Percentiles rank a stretch among this genome's conserved stretches.
Evolutionary conservation across 2,113 vertebrate species (phyloP).

Genomic region (Rhipidura dahli): DNA sequence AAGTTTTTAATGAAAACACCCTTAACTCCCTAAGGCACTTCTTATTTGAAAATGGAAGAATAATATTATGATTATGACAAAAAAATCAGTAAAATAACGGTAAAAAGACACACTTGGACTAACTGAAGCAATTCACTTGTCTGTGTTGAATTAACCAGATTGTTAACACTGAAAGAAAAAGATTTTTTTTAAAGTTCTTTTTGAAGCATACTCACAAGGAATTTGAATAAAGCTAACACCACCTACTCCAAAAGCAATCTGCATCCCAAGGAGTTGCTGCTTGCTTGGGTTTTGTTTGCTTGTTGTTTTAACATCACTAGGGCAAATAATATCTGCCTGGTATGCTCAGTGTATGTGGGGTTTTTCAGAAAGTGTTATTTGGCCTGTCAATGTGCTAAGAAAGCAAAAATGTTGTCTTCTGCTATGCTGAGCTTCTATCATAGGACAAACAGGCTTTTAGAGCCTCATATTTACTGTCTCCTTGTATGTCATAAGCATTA

Average conservation of each 20-base stretch:
- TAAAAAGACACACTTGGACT: not conserved
- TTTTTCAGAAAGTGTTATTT: not conserved
- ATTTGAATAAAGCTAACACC: not conserved
- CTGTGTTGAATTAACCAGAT: not conserved
- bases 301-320: not conserved
- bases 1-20: not conserved
- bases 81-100: not conserved
- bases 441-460: not conserved
- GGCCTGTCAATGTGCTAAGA: not conserved
- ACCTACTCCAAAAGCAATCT: not conserved
- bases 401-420: slow-evolving; percentile 19
- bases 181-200: not conserved
- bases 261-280: not conserved
- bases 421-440: not conserved
- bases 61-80: not conserved
- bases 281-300: not conserved
- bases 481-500: not conserved
- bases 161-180: not conserved
- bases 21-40: not conserved
- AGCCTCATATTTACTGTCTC: not conserved
- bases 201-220: not conserved
- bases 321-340: not conserved
- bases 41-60: not conserved
- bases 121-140: not conserved
- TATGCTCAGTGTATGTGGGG: not conserved